Evolutionary conservation across 2,797 vertebrate species (phyloP).

Genomic region (Dermochelys coriacea): DNA sequence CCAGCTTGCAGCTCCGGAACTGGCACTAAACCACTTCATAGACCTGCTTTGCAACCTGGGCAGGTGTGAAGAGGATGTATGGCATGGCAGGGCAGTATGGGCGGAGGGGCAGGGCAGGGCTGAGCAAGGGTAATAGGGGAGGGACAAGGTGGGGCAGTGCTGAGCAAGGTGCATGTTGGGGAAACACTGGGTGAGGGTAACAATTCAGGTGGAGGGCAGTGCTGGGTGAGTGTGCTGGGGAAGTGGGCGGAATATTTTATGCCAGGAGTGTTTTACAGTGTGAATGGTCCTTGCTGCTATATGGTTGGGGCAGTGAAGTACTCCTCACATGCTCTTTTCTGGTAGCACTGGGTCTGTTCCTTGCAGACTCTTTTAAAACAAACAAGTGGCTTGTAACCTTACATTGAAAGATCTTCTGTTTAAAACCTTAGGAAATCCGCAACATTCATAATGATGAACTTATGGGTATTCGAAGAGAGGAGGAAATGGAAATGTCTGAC

Average conservation of each 20-base stretch:
- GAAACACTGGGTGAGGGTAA: background rate
- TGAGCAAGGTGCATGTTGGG: background rate
- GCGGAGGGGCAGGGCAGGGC: background rate
- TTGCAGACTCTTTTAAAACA: constrained; percentile 11
- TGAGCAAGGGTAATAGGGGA: fast-evolving
- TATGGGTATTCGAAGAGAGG: constrained; percentile 96
- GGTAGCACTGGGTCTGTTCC: background rate
- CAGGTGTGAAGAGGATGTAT: fast-evolving
- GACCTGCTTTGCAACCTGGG: background rate
- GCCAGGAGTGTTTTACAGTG: background rate
- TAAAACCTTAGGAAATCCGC: constrained; percentile 91
- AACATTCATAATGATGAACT: constrained; percentile 97
- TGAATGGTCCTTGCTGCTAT: background rate
- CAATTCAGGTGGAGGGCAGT: background rate
- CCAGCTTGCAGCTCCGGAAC: background rate
- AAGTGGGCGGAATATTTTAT: background rate
- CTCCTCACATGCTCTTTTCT: fast-evolving
- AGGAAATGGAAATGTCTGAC: constrained; percentile 99
- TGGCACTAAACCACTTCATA: background rate
- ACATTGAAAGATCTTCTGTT: constrained; percentile 52
- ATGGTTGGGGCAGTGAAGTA: background rate
- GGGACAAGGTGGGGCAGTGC: fast-evolving
- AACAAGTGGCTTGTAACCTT: background rate
- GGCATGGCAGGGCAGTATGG: too few relatives aligned
- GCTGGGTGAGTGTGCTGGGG: background rate